These are phyloP conservation scores for Pterophyllum scalare DNA, from an alignment of 2,113 vertebrate species.

Conservation along the genomic window DNA sequence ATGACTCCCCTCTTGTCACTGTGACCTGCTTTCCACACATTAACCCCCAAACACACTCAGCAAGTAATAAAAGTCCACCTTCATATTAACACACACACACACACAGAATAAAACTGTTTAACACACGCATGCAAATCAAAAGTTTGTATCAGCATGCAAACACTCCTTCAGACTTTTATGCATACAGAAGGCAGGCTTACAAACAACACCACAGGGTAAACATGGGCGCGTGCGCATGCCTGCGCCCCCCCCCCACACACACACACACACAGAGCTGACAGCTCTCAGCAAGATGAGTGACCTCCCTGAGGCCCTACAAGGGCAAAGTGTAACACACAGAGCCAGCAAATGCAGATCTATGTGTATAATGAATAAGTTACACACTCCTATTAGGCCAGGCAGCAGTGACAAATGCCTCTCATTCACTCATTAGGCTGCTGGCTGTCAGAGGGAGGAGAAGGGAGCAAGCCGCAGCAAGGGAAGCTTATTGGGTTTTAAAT, in stretches of 20 bases:
- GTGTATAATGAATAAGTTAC: constrained; percentile 78
- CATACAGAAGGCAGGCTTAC: neutral
- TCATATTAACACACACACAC: constrained; percentile 5
- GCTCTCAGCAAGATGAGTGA: constrained; percentile 7
- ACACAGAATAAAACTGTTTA: neutral
- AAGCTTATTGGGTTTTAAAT: constrained; percentile 78
- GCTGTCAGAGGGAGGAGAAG: constrained; percentile 51
- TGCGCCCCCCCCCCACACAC: no score
- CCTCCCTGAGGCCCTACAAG: constrained; percentile 44
- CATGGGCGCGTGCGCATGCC: no score
- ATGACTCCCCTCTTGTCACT: constrained; percentile 19
- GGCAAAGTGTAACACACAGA: constrained; percentile 19
- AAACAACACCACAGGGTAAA: neutral
- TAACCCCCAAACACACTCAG: constrained; percentile 46
- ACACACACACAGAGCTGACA: constrained; percentile 20
- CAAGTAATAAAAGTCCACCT: constrained; percentile 56
- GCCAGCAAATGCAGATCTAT: constrained; percentile 60
- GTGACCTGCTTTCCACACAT: constrained; percentile 50
- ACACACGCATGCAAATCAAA: neutral
- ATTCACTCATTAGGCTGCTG: constrained; percentile 76
- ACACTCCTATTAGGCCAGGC: constrained; percentile 73
- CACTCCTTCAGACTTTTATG: neutral
- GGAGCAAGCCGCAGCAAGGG: constrained; percentile 31
- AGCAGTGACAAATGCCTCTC: constrained; percentile 78
- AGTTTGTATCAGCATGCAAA: constrained; percentile 23